Evolutionary conservation across 2,113 vertebrate genomes (phyloP).

Genomic region (Nesogale talazaci): DNA sequence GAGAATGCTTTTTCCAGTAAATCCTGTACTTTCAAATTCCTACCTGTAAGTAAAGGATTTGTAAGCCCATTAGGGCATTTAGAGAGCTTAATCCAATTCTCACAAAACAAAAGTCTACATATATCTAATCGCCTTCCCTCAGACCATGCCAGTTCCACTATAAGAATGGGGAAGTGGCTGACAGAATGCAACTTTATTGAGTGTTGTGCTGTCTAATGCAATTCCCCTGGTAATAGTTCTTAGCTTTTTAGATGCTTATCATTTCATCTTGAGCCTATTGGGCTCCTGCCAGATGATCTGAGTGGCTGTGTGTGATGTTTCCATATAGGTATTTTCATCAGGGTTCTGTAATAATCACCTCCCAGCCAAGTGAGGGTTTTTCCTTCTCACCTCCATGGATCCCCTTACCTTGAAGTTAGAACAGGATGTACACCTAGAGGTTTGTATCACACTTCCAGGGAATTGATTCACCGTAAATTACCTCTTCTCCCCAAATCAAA

Average conservation of each 20-base stretch:
- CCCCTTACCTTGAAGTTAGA: neutral
- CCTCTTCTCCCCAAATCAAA: neutral
- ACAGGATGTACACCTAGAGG: neutral
- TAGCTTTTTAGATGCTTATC: conserved; percentile 57
- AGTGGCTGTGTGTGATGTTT: neutral
- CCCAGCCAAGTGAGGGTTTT: neutral
- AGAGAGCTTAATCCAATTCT: conserved; percentile 46
- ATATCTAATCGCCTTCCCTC: conserved; percentile 32
- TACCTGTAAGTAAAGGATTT: conserved; percentile 50
- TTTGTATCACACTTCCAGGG: neutral
- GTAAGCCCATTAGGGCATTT: conserved; percentile 20
- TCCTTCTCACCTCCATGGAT: neutral
- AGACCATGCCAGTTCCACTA: neutral
- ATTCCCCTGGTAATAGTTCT: conserved; percentile 70
- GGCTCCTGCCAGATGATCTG: conserved; percentile 28
- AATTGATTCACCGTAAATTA: conserved; percentile 5
- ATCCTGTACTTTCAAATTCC: conserved; percentile 1
- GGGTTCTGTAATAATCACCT: neutral
- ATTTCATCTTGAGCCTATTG: conserved; percentile 41
- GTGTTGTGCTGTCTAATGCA: conserved; percentile 54
- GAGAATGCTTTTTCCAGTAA: conserved; percentile 32
- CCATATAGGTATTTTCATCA: neutral
- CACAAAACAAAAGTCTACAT: conserved; percentile 53
- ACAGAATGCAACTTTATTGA: conserved; percentile 37
- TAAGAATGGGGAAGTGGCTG: conserved; percentile 38